Percentiles rank a stretch among this genome's conserved stretches.
Conservation (phyloP, 2,113 vertebrate species). For the Loxodonta africana region DNA sequence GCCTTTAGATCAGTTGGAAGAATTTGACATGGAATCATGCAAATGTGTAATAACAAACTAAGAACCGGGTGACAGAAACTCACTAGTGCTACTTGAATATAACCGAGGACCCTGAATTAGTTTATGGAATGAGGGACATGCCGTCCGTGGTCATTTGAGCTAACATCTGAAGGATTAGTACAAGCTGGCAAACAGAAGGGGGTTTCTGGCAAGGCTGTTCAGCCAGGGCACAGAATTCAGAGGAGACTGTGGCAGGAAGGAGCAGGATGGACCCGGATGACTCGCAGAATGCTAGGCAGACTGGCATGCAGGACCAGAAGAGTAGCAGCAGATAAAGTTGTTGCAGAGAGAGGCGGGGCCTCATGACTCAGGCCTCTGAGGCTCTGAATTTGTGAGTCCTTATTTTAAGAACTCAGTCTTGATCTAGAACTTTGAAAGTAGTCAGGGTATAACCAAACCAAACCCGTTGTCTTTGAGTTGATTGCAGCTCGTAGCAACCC, state of each 20-base stretch:
- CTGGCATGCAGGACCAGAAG: background rate
- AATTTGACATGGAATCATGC: background rate
- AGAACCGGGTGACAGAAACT: background rate
- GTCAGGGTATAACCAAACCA: background rate
- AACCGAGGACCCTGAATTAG: background rate
- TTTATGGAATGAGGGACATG: fast-evolving
- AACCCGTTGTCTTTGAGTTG: too few relatives aligned
- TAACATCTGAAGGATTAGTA: background rate
- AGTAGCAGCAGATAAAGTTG: background rate
- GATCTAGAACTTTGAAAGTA: background rate
- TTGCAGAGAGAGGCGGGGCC: too few relatives aligned
- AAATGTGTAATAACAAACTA: background rate
- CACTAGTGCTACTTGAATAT: background rate
- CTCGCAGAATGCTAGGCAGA: background rate
- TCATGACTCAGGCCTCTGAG: constrained; percentile 39
- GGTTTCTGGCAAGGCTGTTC: background rate
- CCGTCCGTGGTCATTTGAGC: background rate
- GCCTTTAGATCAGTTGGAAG: background rate
- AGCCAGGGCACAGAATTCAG: background rate
- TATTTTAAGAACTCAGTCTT: background rate
- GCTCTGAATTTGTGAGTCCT: background rate
- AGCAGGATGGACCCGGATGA: too few relatives aligned
- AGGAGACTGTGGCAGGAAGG: background rate
- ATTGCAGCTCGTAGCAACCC: too few relatives aligned
- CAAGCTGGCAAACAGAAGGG: background rate